Conservation (phyloP, 2,797 vertebrate genomes). For the Pterois miles region DNA sequence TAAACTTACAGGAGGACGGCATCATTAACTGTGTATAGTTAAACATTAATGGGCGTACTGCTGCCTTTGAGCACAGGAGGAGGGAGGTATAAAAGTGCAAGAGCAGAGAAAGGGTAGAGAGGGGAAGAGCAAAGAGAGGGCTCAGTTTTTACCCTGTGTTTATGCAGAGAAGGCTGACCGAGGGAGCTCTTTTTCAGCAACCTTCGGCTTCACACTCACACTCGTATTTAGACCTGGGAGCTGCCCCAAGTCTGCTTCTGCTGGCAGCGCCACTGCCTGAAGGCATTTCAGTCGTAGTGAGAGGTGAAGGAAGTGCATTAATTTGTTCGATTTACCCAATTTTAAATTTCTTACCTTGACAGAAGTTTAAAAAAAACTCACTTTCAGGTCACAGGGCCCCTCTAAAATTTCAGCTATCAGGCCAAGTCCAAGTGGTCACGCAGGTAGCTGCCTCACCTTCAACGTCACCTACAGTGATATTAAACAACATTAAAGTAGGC, state of each 20-base stretch:
- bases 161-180: conserved; percentile 37
- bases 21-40: conserved; percentile 69
- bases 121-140: neutral
- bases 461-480: neutral
- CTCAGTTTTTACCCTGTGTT: conserved; percentile 41
- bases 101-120: conserved; percentile 8
- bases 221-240: conserved; percentile 38
- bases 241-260: conserved; percentile 32
- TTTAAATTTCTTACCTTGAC: conserved; percentile 20
- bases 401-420: neutral
- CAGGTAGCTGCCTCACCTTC: neutral
- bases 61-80: conserved; percentile 45
- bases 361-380: conserved; percentile 19
- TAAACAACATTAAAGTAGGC: neutral
- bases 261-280: conserved; percentile 33
- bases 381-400: conserved; percentile 20
- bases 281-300: conserved; percentile 34
- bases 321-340: conserved; percentile 37
- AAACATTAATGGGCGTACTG: conserved; percentile 72
- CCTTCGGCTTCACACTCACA: conserved; percentile 23
- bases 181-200: conserved; percentile 19
- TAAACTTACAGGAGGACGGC: conserved; percentile 60
- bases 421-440: neutral
- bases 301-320: conserved; percentile 16
- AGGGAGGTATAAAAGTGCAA: conserved; percentile 31